Percentiles rank a stretch among this genome's conserved stretches.
Conservation (phyloP, 2,113 vertebrate species). For the Nannospalax galili region DNA sequence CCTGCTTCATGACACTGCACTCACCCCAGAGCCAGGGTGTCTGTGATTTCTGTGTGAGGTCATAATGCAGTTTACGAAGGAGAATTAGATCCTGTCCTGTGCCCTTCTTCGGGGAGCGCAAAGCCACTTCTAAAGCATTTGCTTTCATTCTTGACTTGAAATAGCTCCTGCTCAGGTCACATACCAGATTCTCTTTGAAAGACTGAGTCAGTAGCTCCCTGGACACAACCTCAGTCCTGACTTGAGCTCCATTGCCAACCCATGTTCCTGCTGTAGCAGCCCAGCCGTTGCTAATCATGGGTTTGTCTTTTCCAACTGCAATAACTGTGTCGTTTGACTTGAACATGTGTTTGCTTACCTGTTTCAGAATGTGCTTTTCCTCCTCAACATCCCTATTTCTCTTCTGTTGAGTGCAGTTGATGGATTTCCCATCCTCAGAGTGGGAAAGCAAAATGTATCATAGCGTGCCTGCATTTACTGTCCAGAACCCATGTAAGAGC, state of each 20-base stretch:
- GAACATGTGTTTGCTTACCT: constrained; percentile 84
- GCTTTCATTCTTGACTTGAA: constrained; percentile 53
- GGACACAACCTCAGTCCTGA: background rate
- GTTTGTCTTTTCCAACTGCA: constrained; percentile 83
- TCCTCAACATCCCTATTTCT: constrained; percentile 60
- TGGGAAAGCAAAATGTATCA: constrained; percentile 84
- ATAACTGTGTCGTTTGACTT: constrained; percentile 82
- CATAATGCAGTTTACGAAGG: constrained; percentile 39
- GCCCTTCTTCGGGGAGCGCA: constrained; percentile 2
- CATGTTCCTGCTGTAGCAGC: constrained; percentile 71
- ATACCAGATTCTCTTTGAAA: constrained; percentile 36
- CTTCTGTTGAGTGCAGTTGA: constrained; percentile 78
- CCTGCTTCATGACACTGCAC: background rate
- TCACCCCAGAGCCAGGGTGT: constrained; percentile 33
- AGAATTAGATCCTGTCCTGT: constrained; percentile 51
- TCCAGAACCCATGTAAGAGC: constrained; percentile 73
- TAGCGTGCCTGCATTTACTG: constrained; percentile 77
- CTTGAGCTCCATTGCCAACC: constrained; percentile 66
- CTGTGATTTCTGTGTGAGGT: constrained; percentile 63
- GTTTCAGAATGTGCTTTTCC: constrained; percentile 80
- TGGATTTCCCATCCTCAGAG: constrained; percentile 82
- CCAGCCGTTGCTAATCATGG: constrained; percentile 78
- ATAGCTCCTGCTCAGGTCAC: constrained; percentile 49
- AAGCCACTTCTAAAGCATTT: constrained; percentile 21
- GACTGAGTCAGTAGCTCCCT: background rate